Evolutionary conservation across 2,797 vertebrate species (phyloP), one percentile per base, ranked within the genome.

Genomic region (Cynopterus sphinx): DNA sequence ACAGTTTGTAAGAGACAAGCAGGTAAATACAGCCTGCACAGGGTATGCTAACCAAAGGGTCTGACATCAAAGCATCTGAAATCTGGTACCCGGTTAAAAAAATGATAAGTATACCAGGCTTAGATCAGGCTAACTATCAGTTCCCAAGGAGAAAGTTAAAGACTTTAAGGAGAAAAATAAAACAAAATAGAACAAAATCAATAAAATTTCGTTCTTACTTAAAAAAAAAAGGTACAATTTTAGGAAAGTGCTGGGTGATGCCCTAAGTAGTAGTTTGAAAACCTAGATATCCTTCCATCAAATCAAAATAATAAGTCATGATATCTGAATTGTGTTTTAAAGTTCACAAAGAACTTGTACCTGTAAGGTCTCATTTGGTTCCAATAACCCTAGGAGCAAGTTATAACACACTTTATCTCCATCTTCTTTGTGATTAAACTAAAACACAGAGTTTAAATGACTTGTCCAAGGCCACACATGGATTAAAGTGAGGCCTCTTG

Each of bases 1-100:
- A 82, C 86, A 96, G 75, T 65, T 94, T 96, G 78, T 3, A 59
- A 90, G 43, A 90, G 43, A 90, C 63, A 83, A 94, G 75, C 46
- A 94, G 61, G 57, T 92, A 90, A 93, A 43, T 74, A 53, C 9
- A 77, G 41, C 31, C 83, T 59, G 31, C 53, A 28, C 59, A 87
- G 43, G 59, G 86, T 55, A 43, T 26, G 33, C 22, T 74, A 93
- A 91, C 78, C 46, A 33, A 36, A 36, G 41, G 6, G 46, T 67
- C 36, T 36, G 65, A 86, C 31, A 71, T 61, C 53, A 51, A 43
- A 33, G 36, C 12, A 57, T 57, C n/a, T 10, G 16, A 90, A 83
- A 49, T 68, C 59, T 26, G 7, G 28, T 88, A 59, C 68, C 68
- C 68, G 75, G 41, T 59, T 43, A 79, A 63, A n/a, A 65, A 31